Evolutionary conservation across 2,888 invertebrate genomes (phyloP), one percentile per base, ranked within the genome.

Genomic region (Acleris sparsana): DNA sequence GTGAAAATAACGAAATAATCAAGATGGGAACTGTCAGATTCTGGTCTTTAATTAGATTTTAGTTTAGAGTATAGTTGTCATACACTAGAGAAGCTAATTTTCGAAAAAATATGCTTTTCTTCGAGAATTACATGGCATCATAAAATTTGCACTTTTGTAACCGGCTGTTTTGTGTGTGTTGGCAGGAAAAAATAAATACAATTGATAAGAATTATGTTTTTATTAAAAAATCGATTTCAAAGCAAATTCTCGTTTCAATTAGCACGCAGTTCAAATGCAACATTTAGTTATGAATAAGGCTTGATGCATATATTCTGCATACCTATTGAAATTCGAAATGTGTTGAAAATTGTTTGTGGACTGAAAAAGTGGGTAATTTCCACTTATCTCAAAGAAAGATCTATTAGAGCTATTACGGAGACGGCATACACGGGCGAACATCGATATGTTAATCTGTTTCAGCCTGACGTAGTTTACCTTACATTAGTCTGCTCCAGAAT

Each of bases 211-310:
- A 86, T 87, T 86, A 77, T 80, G 80, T 80, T 85, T 88, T 90
- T 85, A 82, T 85, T 84, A 85, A 84, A 91, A 91, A 74, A 75
- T 83, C 82, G 86, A 86, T 89, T 89, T 86, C 83, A 92, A 92
- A 92, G 91, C 92, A 90, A 90, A 88, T 87, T 57, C 81, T 85
- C 83, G 80, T 85, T 86, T 80, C 83, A 83, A 83, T 83, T 84
- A 85, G 85, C 85, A 85, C 83, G 87, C 89, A 92, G 90, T 86
- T 84, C 87, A 89, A 89, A 89, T 85, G 85, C 84, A 82, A 85
- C 85, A 73, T 58, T 44, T 46, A 59, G 48, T 16, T 39, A 57
- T 25, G 18, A 43, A 11, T 44, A 52, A 63, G 52, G 63, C 63
- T 46, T 46, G 46, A 46, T 17, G 46, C 46, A 46, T 7, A 17